Evolutionary conservation across 2,113 vertebrate genomes (phyloP).

Genomic region (Clarias magur): DNA sequence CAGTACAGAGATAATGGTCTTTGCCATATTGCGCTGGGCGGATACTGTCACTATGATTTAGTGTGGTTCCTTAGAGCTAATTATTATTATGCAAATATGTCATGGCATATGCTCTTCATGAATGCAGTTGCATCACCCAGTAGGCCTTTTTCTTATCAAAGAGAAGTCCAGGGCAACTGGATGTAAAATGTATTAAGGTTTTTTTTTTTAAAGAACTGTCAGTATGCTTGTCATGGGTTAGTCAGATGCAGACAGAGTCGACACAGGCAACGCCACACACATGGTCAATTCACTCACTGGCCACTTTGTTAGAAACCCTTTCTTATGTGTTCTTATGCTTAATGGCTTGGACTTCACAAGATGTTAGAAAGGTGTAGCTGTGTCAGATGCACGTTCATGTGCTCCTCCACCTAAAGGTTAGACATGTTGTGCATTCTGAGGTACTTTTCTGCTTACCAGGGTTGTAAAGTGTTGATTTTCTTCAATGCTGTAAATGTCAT

Average conservation of each 20-base stretch:
- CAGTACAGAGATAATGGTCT: not conserved
- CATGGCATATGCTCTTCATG: not conserved
- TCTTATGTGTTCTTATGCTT: not conserved
- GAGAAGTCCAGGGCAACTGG: not conserved
- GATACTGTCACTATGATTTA: not conserved
- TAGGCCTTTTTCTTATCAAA: not conserved
- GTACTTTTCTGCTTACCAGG: not conserved
- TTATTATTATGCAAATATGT: not conserved
- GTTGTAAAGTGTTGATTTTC: not conserved
- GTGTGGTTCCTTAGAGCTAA: not conserved
- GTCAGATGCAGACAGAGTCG: too few relatives aligned
- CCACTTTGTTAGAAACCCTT: not conserved
- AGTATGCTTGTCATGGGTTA: not conserved
- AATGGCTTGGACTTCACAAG: not conserved
- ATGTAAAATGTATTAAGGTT: not conserved
- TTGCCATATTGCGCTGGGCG: not conserved
- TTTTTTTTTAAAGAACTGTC: not conserved
- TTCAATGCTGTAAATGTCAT: not conserved
- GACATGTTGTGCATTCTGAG: not conserved
- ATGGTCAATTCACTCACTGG: not conserved
- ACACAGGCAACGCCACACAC: not conserved
- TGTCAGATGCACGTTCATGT: not conserved
- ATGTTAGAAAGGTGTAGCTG: not conserved
- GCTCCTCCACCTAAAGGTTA: not conserved
- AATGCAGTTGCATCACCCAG: not conserved